These are phyloP conservation scores for Augiades crinisus DNA, from an alignment of 2,888 invertebrate genomes.

Conservation along the genomic window DNA sequence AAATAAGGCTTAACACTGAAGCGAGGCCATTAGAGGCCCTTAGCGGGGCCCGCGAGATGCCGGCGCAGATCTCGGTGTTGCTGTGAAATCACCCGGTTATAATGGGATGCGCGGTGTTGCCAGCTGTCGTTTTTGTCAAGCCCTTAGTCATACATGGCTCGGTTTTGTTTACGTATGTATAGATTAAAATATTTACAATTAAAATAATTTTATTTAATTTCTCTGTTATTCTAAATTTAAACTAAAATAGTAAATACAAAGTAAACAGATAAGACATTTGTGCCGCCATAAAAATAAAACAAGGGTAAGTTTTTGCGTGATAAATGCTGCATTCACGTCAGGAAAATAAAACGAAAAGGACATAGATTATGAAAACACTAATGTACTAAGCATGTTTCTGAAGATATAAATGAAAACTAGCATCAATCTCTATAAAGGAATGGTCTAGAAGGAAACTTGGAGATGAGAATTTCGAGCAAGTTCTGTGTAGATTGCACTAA, in stretches of 20 bases:
- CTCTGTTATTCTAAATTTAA: no score
- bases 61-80: conserved; percentile 66
- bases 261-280: no score
- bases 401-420: conserved; percentile 14
- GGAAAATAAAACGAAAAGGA: background rate
- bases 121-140: conserved; percentile 10
- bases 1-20: conserved; percentile 78
- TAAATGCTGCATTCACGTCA: background rate
- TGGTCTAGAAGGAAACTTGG: conserved; percentile 18
- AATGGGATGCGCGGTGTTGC: conserved; percentile 13
- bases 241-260: no score
- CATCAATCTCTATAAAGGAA: conserved; percentile 25
- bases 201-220: no score
- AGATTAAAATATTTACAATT: no score
- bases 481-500: conserved; percentile 16
- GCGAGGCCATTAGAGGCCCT: conserved; percentile 75
- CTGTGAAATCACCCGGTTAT: conserved; percentile 48
- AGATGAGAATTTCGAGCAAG: conserved; percentile 18
- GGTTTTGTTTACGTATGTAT: background rate
- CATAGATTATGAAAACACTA: conserved; percentile 6
- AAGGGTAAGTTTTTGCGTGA: no score
- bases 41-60: conserved; percentile 59
- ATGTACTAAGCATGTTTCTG: conserved; percentile 15
- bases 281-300: no score
- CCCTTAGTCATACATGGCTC: background rate